Evolutionary conservation across 2,888 invertebrate genomes (phyloP), one percentile per base, ranked within the genome.

Genomic region (Taphrorychus bicolor): DNA sequence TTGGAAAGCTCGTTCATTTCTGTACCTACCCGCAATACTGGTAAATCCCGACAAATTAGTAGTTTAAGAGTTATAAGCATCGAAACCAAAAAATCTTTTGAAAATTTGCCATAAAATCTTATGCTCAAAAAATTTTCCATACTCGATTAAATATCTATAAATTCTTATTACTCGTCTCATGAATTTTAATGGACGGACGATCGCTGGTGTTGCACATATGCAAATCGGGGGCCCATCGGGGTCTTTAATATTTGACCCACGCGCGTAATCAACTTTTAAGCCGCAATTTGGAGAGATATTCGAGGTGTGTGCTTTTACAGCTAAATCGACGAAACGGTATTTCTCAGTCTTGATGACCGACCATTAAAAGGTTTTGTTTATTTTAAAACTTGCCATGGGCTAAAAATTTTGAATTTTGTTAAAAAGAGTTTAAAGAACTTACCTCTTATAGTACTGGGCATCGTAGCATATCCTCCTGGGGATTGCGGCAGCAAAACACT

Each of bases 361-460:
- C 32, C 32, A 32, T 32, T 32, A 32, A 32, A 11, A 32, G 9
- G 7, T 32, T 32, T 45, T 45, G 9, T 1, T 32, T 32, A 32
- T 32, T 45, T 45, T 45, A 11, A 45, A 16, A 42, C 16, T 5
- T n/a, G 42, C n/a, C 42, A 45, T 7, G 7, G 14, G 5, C 5
- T 7, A 45, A 18, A 17, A 45, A 2, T 45, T 45, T n/a, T 45
- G 2, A 7, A 45, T 14, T 2, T 45, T 45, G 1, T 45, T 51
- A 45, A 3, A 51, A 19, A n/a, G 11, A 21, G 21, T 51, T 17
- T 17, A 32, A 56, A 17, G 11, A 56, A 77, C 82, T 79, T 75
- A 82, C 82, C 82, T 82, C 82, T 81, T 79, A 82, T 82, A 75
- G 82, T 82, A 78, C 82, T 82, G 74, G 82, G 82, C 82, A 82